These are phyloP conservation scores for Zelostemma sp. DNA, from an alignment of 1,140 invertebrate genomes.

Conservation along the genomic window DNA sequence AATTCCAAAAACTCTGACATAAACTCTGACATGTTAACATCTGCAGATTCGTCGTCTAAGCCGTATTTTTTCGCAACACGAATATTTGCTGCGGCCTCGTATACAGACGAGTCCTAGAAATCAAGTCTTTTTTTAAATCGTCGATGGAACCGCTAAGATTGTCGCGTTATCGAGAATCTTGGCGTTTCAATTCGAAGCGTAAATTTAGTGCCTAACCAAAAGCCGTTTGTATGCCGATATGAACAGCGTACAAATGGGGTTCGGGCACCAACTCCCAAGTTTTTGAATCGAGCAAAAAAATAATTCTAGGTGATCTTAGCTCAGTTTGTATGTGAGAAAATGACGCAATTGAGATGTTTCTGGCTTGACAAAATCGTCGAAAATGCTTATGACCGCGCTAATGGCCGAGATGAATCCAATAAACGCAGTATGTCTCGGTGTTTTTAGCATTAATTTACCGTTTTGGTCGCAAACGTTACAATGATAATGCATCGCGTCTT, in stretches of 20 bases:
- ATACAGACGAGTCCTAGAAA: slow-evolving; percentile 4
- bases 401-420: no score
- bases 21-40: no score
- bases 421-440: no score
- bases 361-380: no score
- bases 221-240: slow-evolving; percentile 34
- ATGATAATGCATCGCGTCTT: no score
- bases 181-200: slow-evolving; percentile 26
- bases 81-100: slow-evolving; percentile 14
- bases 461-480: no score
- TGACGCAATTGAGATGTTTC: slow-evolving; percentile 19
- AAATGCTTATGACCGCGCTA: no score
- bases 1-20: slow-evolving; percentile 8
- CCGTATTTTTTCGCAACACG: slow-evolving; percentile 27
- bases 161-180: slow-evolving; percentile 22
- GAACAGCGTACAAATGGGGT: slow-evolving; percentile 37
- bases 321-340: slow-evolving; percentile 38
- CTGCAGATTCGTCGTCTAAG: not conserved
- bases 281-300: slow-evolving; percentile 39
- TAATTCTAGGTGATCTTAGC: slow-evolving; percentile 41
- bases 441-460: no score
- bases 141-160: slow-evolving; percentile 21
- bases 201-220: slow-evolving; percentile 29
- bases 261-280: slow-evolving; percentile 37
- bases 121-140: not conserved